Base-by-base conservation (phyloP, 2,888 invertebrate species). In the Hyppa rectilinea region DNA sequence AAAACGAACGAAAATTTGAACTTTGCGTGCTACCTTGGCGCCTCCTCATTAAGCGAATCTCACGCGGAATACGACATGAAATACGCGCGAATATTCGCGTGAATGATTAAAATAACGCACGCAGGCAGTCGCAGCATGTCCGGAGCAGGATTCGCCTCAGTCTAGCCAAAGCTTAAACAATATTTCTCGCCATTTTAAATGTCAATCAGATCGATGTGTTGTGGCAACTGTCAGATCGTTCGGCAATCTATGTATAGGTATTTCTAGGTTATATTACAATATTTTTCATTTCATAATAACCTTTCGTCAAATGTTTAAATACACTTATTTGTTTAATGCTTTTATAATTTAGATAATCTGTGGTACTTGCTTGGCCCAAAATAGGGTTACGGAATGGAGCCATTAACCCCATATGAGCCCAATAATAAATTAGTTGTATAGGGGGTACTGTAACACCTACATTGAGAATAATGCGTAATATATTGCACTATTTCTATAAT, bases 131-230 rank as follows among this genome's bases (percentile, higher is more conserved):
- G 2, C 9, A 9, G 2, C n/a, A 17, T 50, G 2, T 3, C 9
- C 17, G 9, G 14, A 17, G 45, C 20, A n/a, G n/a, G 29, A n/a
- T 50, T 14, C 14, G 5, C 14, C 9, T 29, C 29, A 49, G 17
- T 29, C 9, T 29, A 2, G 1, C 29, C 49, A 59, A 0, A 50
- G 7, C 29, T 14, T 59, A 53, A 47, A 65, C 20, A 66, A 59
- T 49, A 63, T 60, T 67, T 75, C 45, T 49, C 70, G 71, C 68
- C 67, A 69, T 53, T 77, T 70, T 50, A 67, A 68, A 52, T 29
- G 61, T 83, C 55, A 69, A 73, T 84, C 83, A 84, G 83, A 84
- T 84, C 84, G 38, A 81, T 73, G 60, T 71, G 59, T 65, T 81
- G 75, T 59, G 31, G 36, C 45, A 80, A 68, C 36, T 43, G 36